These are phyloP conservation scores for Fulica atra DNA, from an alignment of 2,113 vertebrate species.

Conservation along the genomic window DNA sequence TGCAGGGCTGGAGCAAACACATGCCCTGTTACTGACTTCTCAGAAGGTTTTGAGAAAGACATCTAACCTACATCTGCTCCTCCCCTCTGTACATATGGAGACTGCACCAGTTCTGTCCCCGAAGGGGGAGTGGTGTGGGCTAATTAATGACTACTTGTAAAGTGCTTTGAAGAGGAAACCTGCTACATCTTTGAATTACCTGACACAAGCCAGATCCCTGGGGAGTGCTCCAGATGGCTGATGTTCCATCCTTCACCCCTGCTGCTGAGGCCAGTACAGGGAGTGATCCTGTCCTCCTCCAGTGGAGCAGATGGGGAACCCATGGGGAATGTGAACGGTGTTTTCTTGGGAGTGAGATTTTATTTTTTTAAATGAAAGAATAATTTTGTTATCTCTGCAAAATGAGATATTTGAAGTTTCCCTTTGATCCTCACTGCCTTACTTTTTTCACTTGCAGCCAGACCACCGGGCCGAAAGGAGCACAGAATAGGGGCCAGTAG, in stretches of 20 bases:
- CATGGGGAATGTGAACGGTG: not conserved
- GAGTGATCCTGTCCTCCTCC: not conserved
- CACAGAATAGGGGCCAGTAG: not conserved
- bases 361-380: not conserved
- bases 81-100: not conserved
- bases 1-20: not conserved
- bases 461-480: not conserved
- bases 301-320: not conserved
- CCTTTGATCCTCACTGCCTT: not conserved
- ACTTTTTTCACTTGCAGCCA: not conserved
- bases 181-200: not conserved
- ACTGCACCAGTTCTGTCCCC: not conserved
- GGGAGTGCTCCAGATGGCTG: not conserved
- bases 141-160: conserved; percentile 41
- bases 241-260: not conserved
- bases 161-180: conserved; percentile 6
- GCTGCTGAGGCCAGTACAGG: not conserved
- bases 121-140: not conserved
- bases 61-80: not conserved
- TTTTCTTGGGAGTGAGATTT: not conserved
- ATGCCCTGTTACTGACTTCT: not conserved
- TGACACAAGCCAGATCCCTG: not conserved
- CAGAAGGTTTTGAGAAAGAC: not conserved
- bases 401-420: not conserved
- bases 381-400: not conserved